These are phyloP conservation scores for Epinotia demarniana DNA, from an alignment of 2,888 invertebrate genomes.

Conservation along the genomic window DNA sequence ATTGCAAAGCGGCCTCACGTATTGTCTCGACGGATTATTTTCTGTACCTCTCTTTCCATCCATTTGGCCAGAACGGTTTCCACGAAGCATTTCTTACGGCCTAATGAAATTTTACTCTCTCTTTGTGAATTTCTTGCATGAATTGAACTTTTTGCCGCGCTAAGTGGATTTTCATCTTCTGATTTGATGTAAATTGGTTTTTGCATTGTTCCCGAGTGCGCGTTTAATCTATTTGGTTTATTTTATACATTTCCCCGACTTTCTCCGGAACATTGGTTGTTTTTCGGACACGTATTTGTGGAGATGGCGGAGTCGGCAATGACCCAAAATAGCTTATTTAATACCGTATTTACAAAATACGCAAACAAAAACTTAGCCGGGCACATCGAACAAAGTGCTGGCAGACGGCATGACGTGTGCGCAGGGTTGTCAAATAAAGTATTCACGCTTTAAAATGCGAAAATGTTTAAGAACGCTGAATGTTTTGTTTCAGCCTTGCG, in stretches of 20 bases:
- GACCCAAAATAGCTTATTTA: slow-evolving; percentile 43
- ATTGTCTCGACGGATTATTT: slow-evolving; percentile 60
- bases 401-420: slow-evolving; percentile 40
- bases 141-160: slow-evolving; percentile 42
- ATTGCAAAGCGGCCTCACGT: slow-evolving; percentile 65
- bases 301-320: slow-evolving; percentile 15
- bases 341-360: slow-evolving; percentile 43
- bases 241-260: slow-evolving; percentile 29
- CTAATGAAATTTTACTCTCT: slow-evolving; percentile 45
- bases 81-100: slow-evolving; percentile 35
- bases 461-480: background rate
- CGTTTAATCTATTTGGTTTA: slow-evolving; percentile 35
- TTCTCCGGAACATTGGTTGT: slow-evolving; percentile 33
- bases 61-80: slow-evolving; percentile 42
- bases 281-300: slow-evolving; percentile 16
- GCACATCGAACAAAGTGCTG: slow-evolving; percentile 39
- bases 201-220: slow-evolving; percentile 37
- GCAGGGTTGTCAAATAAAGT: slow-evolving; percentile 21
- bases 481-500: background rate
- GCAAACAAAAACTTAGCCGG: slow-evolving; percentile 36
- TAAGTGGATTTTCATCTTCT: slow-evolving; percentile 45
- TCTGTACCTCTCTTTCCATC: slow-evolving; percentile 51
- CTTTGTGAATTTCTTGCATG: slow-evolving; percentile 44
- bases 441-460: background rate
- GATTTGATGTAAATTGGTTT: slow-evolving; percentile 45